A percentile compares a stretch with the other conserved stretches of the same genome.
phyloP scores from a whole-genome alignment of 2,888 invertebrate genomes.

The Ceramica pisi region DNA sequence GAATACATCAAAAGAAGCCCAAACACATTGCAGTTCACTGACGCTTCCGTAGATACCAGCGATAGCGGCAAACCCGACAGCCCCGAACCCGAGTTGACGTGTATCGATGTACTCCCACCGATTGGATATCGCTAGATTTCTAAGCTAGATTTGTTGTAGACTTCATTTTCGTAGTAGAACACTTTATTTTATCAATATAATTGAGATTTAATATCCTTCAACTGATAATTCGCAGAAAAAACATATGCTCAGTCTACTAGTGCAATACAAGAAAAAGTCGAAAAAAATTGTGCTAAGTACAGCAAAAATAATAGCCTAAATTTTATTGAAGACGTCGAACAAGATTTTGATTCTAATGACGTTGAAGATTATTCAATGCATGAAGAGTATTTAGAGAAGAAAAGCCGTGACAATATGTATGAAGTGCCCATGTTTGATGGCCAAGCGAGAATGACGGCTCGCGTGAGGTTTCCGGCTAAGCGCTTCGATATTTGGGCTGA shows the following conservation, averaged over 20 bases:
- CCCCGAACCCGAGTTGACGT: slow-evolving; percentile 85
- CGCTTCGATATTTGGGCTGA: slow-evolving; percentile 88
- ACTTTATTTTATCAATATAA: slow-evolving; percentile 60
- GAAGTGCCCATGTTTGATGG: slow-evolving; percentile 87
- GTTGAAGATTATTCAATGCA: slow-evolving; percentile 77
- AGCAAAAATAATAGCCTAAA: slow-evolving; percentile 62
- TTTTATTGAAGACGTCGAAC: slow-evolving; percentile 71
- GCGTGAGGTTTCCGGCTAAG: slow-evolving; percentile 83
- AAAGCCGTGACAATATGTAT: slow-evolving; percentile 74
- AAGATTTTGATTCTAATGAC: slow-evolving; percentile 78
- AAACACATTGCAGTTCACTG: slow-evolving; percentile 79
- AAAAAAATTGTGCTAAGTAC: slow-evolving; percentile 70
- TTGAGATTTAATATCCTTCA: slow-evolving; percentile 67
- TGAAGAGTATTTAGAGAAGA: slow-evolving; percentile 79
- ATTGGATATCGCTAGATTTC: slow-evolving; percentile 86
- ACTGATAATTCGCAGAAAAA: slow-evolving; percentile 83
- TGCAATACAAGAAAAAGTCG: slow-evolving; percentile 66
- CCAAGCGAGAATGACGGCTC: slow-evolving; percentile 81
- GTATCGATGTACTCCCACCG: slow-evolving; percentile 86
- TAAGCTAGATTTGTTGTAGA: slow-evolving; percentile 71
- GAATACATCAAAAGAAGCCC: slow-evolving; percentile 72
- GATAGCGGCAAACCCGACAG: slow-evolving; percentile 88
- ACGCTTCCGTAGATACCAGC: slow-evolving; percentile 86
- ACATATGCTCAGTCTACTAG: slow-evolving; percentile 70
- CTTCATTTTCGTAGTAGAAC: slow-evolving; percentile 67